Base-by-base conservation (phyloP, 2,888 invertebrate genomes). In the Ophion costatus region DNA sequence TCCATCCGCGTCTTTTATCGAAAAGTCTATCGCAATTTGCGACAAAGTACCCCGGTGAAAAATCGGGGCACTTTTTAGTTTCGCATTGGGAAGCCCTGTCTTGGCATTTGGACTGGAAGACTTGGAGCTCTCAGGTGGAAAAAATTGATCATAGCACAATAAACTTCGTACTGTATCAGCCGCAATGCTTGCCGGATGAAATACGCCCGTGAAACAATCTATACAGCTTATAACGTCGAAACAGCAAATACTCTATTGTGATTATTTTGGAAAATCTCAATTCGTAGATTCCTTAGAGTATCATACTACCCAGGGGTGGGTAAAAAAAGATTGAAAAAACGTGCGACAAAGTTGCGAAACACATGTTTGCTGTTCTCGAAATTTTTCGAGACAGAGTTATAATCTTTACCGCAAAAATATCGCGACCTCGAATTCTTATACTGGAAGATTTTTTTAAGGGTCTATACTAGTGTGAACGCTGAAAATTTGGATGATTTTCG, bases 161-260 rank as follows among this genome's bases (percentile, higher is more conserved):
- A 63, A 63, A 24, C 24, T 24, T 29, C 63, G 63, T 63, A 24
- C 29, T 63, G 24, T 63, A 22, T 29, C 14, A 24, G 24, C 63
- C 24, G 24, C 63, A 14, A 63, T 63, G 24, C 14, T 63, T 24
- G 24, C 29, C 29, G 14, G 14, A 63, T 63, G 63, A 24, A 63
- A 63, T 24, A 24, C 14, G 63, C 10, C 56, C 20, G 20, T 10
- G 1, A 10, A 33, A 57, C n/a, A 10, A 42, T 38, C 20, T 57
- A 5, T 38, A 73, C 38, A 20, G 71, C 59, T 59, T 73, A 56
- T 73, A 29, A 29, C 29, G 33, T 20, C 59, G 57, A 73, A 38
- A 20, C 33, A 33, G 20, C 33, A 57, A n/a, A 33, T 33, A 4
- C 57, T 33, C 57, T 33, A 56, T 70, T 57, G 10, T 20, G n/a